These are phyloP conservation scores for Campoletis raptor DNA, from an alignment of 2,888 invertebrate genomes.

Conservation along the genomic window DNA sequence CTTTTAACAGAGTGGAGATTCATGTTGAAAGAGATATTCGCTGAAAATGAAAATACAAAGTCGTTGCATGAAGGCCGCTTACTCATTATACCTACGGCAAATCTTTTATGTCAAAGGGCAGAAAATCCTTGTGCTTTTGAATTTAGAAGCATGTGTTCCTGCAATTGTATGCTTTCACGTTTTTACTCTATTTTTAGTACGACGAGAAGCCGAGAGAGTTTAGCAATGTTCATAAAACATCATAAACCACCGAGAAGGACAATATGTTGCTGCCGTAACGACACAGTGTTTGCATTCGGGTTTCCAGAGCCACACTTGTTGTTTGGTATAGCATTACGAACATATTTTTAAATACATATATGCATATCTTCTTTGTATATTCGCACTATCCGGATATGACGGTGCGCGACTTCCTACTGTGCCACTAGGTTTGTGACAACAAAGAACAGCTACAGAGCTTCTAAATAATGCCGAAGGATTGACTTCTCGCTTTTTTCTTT, in stretches of 20 bases:
- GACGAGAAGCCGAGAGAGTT: conserved; percentile 21
- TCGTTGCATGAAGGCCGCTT: conserved; percentile 16
- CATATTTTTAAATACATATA: background rate
- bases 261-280: conserved; percentile 40
- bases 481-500: background rate
- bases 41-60: conserved; percentile 31
- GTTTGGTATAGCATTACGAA: background rate
- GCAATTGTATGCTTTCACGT: conserved; percentile 11
- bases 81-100: background rate
- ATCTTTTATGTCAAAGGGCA: conserved; percentile 46
- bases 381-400: conserved; percentile 7
- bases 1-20: background rate
- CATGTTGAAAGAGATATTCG: conserved; percentile 13
- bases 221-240: conserved; percentile 39
- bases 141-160: conserved; percentile 29
- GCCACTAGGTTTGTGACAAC: conserved; percentile 22
- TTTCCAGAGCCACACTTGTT: conserved; percentile 32
- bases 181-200: conserved; percentile 22
- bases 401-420: conserved; percentile 5
- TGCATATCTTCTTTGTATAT: background rate
- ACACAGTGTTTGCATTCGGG: conserved; percentile 29
- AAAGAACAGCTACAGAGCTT: conserved; percentile 33
- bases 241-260: conserved; percentile 44
- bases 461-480: conserved; percentile 15
- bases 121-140: conserved; percentile 10